Percentiles rank a stretch among this genome's conserved stretches.
Evolutionary conservation across 2,888 invertebrate genomes (phyloP).

Genomic region (Atethmia centrago): DNA sequence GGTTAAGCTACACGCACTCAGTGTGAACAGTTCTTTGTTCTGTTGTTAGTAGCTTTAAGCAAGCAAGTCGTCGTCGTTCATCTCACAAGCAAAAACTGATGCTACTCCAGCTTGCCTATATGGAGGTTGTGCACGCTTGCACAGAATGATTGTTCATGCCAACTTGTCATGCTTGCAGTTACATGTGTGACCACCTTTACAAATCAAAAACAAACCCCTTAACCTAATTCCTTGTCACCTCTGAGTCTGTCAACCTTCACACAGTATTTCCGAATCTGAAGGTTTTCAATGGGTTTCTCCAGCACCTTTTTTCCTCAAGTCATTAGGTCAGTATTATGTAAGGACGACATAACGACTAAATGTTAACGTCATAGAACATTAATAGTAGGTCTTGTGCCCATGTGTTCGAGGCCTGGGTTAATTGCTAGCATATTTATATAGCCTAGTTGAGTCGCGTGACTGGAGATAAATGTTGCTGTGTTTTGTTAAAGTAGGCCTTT

Average conservation of each 20-base stretch:
- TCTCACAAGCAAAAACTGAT: no score
- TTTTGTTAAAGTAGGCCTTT: not conserved
- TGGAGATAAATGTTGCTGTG: conserved; percentile 18
- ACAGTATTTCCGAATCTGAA: not conserved
- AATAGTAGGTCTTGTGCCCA: conserved; percentile 17
- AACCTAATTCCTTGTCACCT: not conserved
- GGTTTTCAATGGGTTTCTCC: not conserved
- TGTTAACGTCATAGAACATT: conserved; percentile 9
- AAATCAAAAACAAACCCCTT: not conserved
- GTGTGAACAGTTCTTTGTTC: no score
- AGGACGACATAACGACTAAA: conserved; percentile 6
- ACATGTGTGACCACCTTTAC: not conserved
- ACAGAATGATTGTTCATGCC: no score
- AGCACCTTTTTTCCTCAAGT: conserved; percentile 12
- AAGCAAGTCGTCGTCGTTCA: no score
- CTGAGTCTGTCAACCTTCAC: not conserved
- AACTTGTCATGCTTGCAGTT: no score
- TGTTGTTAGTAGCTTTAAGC: no score
- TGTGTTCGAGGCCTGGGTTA: conserved; percentile 42
- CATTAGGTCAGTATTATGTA: conserved; percentile 6
- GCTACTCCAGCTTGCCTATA: no score
- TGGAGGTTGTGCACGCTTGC: no score
- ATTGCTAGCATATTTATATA: conserved; percentile 43
- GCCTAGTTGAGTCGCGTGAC: conserved; percentile 41
- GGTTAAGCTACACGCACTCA: no score